Evolutionary conservation across 2,888 invertebrate species (phyloP), one percentile per base, ranked within the genome.

Genomic region (Tenthredo amoena): DNA sequence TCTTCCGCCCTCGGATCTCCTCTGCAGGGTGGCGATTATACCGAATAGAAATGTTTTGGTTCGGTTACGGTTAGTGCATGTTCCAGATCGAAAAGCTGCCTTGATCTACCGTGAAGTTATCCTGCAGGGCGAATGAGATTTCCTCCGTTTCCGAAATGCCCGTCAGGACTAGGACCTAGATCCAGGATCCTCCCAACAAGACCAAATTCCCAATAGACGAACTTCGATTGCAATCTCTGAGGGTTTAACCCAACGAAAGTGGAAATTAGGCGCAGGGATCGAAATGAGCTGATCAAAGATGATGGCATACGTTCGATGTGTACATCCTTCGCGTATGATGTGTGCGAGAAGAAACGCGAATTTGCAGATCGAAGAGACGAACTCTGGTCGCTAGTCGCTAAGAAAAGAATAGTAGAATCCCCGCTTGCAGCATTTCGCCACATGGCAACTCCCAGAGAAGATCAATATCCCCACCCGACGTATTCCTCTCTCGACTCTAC

Each of bases 401-500:
- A 47, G 82, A 65, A 83, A 68, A 83, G 83, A 68, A 83, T 71
- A 50, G 47, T 71, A 31, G 81, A 81, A 62, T 83, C 34, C 83
- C 47, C 47, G 83, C 68, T 83, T 83, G 68, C 83, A 83, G 83
- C 68, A 68, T 83, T 81, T 83, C 68, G 68, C 85, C 90, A 89
- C 89, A 91, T 89, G 90, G 89, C 91, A 90, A 90, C 90, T 90
- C 91, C 90, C 90, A 86, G 87, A 87, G 87, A 89, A 90, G 92
- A 92, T 92, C 92, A 92, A 92, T 92, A 92, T 92, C 89, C 91
- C 88, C 88, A 87, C 90, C 90, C 90, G 90, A 90, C 90, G 89
- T 88, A 90, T 90, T 90, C 90, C 88, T 88, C 88, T 88, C 87
- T 85, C 88, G 87, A 76, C 85, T 68, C 83, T 47, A 79, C 79